These are phyloP conservation scores for Sminthurinus aureus DNA, from an alignment of 2,888 invertebrate species.

Conservation along the genomic window DNA sequence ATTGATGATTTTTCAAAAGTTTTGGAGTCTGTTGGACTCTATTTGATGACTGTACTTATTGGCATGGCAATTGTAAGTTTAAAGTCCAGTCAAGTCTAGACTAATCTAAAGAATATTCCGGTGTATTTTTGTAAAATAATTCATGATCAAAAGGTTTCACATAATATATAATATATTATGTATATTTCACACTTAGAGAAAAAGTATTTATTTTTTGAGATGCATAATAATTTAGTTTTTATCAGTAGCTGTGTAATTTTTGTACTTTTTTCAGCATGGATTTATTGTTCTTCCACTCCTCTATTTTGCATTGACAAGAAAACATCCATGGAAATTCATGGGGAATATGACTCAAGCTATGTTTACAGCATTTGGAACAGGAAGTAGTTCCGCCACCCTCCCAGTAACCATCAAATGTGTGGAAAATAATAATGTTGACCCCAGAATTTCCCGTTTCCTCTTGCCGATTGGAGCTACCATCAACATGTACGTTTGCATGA, in stretches of 20 bases:
- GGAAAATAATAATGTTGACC: conserved; percentile 50
- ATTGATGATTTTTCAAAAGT: conserved; percentile 86
- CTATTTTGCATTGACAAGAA: conserved; percentile 81
- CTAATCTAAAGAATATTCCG: too few species aligned
- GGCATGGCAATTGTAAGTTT: conserved; percentile 74
- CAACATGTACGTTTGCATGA: conserved; percentile 47
- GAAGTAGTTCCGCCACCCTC: conserved; percentile 71
- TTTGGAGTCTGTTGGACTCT: conserved; percentile 86
- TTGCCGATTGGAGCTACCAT: conserved; percentile 55
- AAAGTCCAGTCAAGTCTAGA: too few species aligned
- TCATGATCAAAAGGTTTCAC: too few species aligned
- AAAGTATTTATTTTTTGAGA: too few species aligned
- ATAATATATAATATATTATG: too few species aligned
- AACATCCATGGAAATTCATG: conserved; percentile 81
- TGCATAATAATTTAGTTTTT: too few species aligned
- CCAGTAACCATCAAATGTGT: conserved; percentile 53
- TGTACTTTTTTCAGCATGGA: conserved; percentile 73
- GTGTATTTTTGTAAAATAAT: too few species aligned
- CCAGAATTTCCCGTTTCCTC: conserved; percentile 49
- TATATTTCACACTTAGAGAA: too few species aligned
- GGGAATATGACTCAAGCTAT: conserved; percentile 87
- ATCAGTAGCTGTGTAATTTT: too few species aligned
- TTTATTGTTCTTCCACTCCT: conserved; percentile 86
- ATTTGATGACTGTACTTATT: conserved; percentile 88
- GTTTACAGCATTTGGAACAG: conserved; percentile 95